Base-by-base conservation (phyloP, 1,140 invertebrate genomes). In the Bombus difficillimus region DNA sequence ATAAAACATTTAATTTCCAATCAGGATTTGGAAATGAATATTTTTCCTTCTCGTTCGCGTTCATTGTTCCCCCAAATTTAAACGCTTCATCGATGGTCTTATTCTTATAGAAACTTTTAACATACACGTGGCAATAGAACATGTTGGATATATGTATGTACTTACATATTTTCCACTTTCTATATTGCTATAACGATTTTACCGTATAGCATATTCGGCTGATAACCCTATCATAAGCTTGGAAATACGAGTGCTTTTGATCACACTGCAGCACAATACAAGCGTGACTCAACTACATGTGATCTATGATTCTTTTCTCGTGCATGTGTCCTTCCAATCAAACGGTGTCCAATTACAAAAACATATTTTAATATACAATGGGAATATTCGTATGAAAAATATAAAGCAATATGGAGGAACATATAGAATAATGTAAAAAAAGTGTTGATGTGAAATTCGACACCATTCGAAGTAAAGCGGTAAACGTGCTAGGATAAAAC, bases 401-500 rank as follows among this genome's bases (percentile, higher is more conserved):
- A 43, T 28, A 13, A 15, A 32, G 15, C 15, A 47, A 12, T 18
- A 32, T 8, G 32, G 28, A 13, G 34, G 34, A 6, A 53, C 47
- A 18, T 47, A 47, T 18, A 18, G 47, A 6, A 47, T 6, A 18
- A 18, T 6, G 18, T 8, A 22, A 22, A 53, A 53, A 8, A 2
- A 0, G 18, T 22, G 18, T 53, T 53, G 47, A 53, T 22, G 6
- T 22, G 18, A 53, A 87, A 88, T 88, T 59, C 43, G 47, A 73
- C 43, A 59, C 62, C 82, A 25, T 81, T 72, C 9, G 10, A 41
- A 4, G 18, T 0, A 41, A 53, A 62, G 41, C 13, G 18, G 2
- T 47, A 59, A 83, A 53, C 88, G 77, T 89, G 88, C 85, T 89
- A 64, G 88, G 64, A 66, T 73, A 75, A 90, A 83, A 86, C 88